Base-by-base conservation (phyloP, 2,888 invertebrate species). In the Lacanobia oleracea region DNA sequence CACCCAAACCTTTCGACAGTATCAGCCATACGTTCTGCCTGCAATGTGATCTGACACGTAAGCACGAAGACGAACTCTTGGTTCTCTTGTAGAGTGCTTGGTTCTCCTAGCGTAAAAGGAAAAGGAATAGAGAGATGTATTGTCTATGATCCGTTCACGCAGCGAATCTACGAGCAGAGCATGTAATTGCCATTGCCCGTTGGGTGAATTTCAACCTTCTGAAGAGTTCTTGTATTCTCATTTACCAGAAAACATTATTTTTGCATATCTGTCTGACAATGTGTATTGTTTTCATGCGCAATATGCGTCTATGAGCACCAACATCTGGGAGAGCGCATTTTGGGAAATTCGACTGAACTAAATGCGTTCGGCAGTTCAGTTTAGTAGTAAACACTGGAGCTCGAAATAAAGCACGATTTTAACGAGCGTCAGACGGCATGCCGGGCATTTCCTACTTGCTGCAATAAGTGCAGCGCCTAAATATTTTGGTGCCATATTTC, bases 351-450 rank as follows among this genome's bases (percentile, higher is more conserved):
- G 18, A 37, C 8, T 60, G 57, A 27, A 63, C 53, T 59, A 54
- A 62, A 71, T 72, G 57, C 37, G 57, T 23, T 23, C 10, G 9
- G 48, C 27, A 56, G 53, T 62, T 48, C 10, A 61, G 7, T 45
- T 27, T 37, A 54, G 63, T 77, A 43, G 37, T 72, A 51, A 68
- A 66, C 45, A 65, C 64, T 59, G 27, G 50, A 16, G 18, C 66
- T 72, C 18, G 27, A 40, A 59, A 62, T 66, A 66, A 21, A 27
- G 45, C 14, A 18, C 37, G 16, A 9, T 1, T 12, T 48, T 79
- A 71, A 82, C 73, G 78, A 78, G 83, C 53, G 14, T 7, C 2
- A 57, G 54, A 37, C 56, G 78, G 79, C 74, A 21, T 21, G 77
- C 27, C 14, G 3, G 18, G 74, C n/a, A 83, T 67, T 83, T 83